phyloP scores from a whole-genome alignment of 2,797 vertebrate species.

The Typhlichthys eigenmanni region DNA sequence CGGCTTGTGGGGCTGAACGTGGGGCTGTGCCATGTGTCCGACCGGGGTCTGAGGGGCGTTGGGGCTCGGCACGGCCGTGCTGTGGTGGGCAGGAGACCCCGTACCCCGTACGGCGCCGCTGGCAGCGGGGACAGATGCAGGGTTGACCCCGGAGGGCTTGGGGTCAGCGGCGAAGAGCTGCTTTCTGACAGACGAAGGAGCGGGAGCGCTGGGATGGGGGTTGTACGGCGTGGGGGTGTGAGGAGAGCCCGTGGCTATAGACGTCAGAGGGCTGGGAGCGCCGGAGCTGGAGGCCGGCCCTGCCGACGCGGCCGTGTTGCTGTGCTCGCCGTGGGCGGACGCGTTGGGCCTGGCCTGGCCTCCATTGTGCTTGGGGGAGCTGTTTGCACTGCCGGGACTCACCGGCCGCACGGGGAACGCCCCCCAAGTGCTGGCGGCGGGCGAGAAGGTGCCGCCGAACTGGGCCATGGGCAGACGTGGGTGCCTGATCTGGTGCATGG shows the following conservation, averaged over 20 bases:
- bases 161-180: slow-evolving; percentile 90
- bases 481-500: slow-evolving; percentile 98
- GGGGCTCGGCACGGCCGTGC: slow-evolving; percentile 70
- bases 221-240: slow-evolving; percentile 72
- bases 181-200: slow-evolving; percentile 92
- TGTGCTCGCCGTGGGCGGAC: slow-evolving; percentile 78
- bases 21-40: slow-evolving; percentile 77
- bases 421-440: slow-evolving; percentile 95
- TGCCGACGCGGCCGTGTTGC: slow-evolving; percentile 59
- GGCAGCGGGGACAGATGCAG: slow-evolving; percentile 73
- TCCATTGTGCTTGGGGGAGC: slow-evolving; percentile 94
- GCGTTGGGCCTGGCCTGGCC: slow-evolving; percentile 60
- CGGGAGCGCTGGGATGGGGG: slow-evolving; percentile 81
- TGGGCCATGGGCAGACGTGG: slow-evolving; percentile 97
- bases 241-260: slow-evolving; percentile 56
- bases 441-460: slow-evolving; percentile 94
- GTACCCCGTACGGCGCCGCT: slow-evolving; percentile 60
- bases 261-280: slow-evolving; percentile 78
- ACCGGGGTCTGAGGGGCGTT: slow-evolving; percentile 78
- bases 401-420: slow-evolving; percentile 97
- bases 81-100: slow-evolving; percentile 78
- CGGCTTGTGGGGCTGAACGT: slow-evolving; percentile 72
- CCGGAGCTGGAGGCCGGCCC: slow-evolving; percentile 73
- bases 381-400: slow-evolving; percentile 92
- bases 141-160: slow-evolving; percentile 76